Evolutionary conservation across 2,888 invertebrate species (phyloP).

Genomic region (Perizoma flavofasciatum): DNA sequence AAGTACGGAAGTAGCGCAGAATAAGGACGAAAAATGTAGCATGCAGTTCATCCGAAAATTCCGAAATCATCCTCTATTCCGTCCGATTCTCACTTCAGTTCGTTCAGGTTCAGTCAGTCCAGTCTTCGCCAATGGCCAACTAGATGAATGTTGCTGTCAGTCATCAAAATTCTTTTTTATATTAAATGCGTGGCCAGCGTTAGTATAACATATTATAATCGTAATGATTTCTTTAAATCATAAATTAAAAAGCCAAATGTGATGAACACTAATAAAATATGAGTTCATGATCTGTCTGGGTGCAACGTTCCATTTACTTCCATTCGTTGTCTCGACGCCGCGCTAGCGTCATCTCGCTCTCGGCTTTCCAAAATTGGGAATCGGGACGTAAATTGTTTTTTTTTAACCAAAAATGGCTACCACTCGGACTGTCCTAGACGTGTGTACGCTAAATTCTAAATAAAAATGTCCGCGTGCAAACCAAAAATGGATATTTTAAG

Average conservation of each 20-base stretch:
- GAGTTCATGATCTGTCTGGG: constrained; percentile 39
- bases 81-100: constrained; percentile 47
- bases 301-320: constrained; percentile 66
- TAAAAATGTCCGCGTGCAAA: constrained; percentile 67
- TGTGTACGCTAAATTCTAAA: constrained; percentile 67
- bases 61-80: too few species aligned
- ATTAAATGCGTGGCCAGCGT: constrained; percentile 4
- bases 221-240: constrained; percentile 5
- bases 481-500: constrained; percentile 79
- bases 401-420: constrained; percentile 82
- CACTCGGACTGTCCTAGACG: constrained; percentile 62
- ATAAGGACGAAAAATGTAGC: constrained; percentile 59
- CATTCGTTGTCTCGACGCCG: constrained; percentile 64
- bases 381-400: constrained; percentile 68
- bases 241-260: constrained; percentile 3
- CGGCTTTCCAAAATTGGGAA: constrained; percentile 70
- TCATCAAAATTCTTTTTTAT: background rate
- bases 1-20: constrained; percentile 52
- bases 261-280: constrained; percentile 1
- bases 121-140: too few species aligned
- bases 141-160: constrained; percentile 2
- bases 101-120: constrained; percentile 34
- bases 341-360: constrained; percentile 73
- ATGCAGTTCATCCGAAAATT: constrained; percentile 37
- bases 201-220: constrained; percentile 5